Base-by-base conservation (phyloP, 2,888 invertebrate species). In the Agriopis aurantiaria region DNA sequence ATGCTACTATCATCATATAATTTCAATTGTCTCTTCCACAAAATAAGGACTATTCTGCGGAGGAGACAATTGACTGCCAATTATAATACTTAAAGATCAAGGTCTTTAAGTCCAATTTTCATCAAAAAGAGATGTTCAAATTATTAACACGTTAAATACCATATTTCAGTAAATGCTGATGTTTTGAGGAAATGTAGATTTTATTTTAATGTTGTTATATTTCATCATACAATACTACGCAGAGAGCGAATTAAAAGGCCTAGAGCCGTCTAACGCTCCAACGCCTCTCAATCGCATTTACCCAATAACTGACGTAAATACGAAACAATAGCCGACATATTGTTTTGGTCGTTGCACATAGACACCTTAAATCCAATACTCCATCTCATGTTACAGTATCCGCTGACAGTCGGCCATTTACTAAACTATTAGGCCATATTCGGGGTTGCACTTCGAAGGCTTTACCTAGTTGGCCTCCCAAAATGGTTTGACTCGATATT, bases 381-480 rank as follows among this genome's bases (percentile, higher is more conserved):
- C 82, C 80, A 78, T 89, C 86, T 93, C 90, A 82, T 46, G 82
- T 93, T 93, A 91, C 92, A 74, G 85, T 91, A 93, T 93, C 92
- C 91, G 90, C 77, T 87, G 84, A 77, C 84, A 87, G 85, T 87
- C 86, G 78, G 87, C 88, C 88, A 90, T 90, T 85, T 88, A 86
- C 84, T 80, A 84, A 90, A 86, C 90, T 91, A 91, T 87, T 88
- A 88, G 88, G 88, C 85, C 82, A 89, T 91, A 90, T 92, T 91
- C 88, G 91, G 91, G 90, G 88, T 86, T 85, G 91, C 93, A 93
- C 88, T 93, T 93, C 81, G 76, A 85, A 80, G 93, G 93, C 91
- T 93, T 93, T 91, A 88, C 86, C 87, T 88, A 86, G 86, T 69
- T 90, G 88, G 88, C 91, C 93, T 88, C 86, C 84, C 85, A 83